Conservation (phyloP, 1,140 invertebrate genomes). For the Drosophila pandora region DNA sequence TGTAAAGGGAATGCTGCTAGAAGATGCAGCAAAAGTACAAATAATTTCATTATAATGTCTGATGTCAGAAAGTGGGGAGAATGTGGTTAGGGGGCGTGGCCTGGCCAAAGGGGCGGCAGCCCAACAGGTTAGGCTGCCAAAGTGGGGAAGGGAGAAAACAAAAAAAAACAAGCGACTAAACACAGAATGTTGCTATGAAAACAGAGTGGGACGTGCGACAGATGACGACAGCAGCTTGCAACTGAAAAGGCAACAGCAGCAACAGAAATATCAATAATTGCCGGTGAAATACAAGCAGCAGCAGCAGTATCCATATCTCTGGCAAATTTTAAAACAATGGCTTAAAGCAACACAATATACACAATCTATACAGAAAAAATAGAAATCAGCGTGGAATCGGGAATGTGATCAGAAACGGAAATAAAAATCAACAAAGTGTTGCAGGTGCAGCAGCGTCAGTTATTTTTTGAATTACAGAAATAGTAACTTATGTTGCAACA, state of each 20-base stretch:
- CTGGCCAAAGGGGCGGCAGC: neutral
- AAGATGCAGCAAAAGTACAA: slow-evolving; percentile 64
- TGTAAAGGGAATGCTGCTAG: neutral
- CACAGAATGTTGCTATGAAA: slow-evolving; percentile 23
- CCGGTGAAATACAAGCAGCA: slow-evolving; percentile 25
- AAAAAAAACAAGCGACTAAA: slow-evolving; percentile 8
- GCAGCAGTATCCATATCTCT: slow-evolving; percentile 33
- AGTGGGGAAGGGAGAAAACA: slow-evolving; percentile 25
- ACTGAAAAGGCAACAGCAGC: neutral
- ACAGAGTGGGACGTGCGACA: slow-evolving; percentile 43
- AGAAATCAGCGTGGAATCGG: neutral
- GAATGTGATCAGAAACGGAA: slow-evolving; percentile 22
- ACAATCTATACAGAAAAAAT: neutral
- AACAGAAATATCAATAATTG: slow-evolving; percentile 22
- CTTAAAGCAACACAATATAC: neutral
- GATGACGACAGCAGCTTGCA: slow-evolving; percentile 17
- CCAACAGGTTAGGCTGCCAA: neutral
- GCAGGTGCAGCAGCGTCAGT: slow-evolving; percentile 27
- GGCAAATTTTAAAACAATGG: neutral
- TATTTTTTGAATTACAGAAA: slow-evolving; percentile 24
- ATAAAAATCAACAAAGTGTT: slow-evolving; percentile 14
- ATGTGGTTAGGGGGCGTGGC: slow-evolving; percentile 2
- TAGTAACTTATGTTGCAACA: slow-evolving; percentile 9
- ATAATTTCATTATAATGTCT: slow-evolving; percentile 77
- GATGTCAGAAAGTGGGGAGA: slow-evolving; percentile 14